Evolutionary conservation across 2,888 invertebrate genomes (phyloP).

Genomic region (Drosophila paranaensis): DNA sequence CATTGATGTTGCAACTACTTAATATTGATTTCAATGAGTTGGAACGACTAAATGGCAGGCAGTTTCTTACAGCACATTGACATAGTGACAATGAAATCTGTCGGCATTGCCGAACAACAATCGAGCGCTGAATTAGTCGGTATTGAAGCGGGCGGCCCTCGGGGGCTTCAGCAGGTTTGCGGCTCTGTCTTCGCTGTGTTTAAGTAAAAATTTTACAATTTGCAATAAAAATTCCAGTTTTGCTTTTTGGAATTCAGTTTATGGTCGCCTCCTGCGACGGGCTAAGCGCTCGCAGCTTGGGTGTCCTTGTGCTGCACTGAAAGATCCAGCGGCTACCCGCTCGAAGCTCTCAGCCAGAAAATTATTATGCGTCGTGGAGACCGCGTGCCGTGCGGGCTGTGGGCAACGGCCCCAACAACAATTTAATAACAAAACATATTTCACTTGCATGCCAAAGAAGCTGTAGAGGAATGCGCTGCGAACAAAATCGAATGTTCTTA

Average conservation of each 20-base stretch:
- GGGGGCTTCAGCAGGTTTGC: slow-evolving; percentile 6
- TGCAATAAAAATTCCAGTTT: slow-evolving; percentile 79
- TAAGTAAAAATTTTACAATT: slow-evolving; percentile 77
- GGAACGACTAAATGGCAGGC: slow-evolving; percentile 32
- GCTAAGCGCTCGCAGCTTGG: slow-evolving; percentile 29
- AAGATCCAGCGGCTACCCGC: slow-evolving; percentile 40
- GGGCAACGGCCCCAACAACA: slow-evolving; percentile 61
- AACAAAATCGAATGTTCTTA: slow-evolving; percentile 51
- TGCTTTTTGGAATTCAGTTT: slow-evolving; percentile 76
- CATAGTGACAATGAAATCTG: slow-evolving; percentile 68
- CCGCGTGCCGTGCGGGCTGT: slow-evolving; percentile 18
- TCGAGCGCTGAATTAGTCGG: slow-evolving; percentile 6
- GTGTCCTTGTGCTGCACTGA: slow-evolving; percentile 37
- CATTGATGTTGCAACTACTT: slow-evolving; percentile 36
- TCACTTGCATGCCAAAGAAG: slow-evolving; percentile 75
- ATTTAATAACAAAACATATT: slow-evolving; percentile 80
- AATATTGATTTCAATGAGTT: slow-evolving; percentile 59
- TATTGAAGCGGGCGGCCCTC: not conserved
- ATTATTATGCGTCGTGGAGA: slow-evolving; percentile 69
- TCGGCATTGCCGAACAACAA: slow-evolving; percentile 48
- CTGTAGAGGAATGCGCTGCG: slow-evolving; percentile 66
- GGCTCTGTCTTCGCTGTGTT: slow-evolving; percentile 47
- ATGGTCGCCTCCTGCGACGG: slow-evolving; percentile 22
- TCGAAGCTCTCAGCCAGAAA: slow-evolving; percentile 63
- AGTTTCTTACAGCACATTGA: slow-evolving; percentile 54